Evolutionary conservation across 2,797 vertebrate genomes (phyloP).

Genomic region (Sparus aurata): DNA sequence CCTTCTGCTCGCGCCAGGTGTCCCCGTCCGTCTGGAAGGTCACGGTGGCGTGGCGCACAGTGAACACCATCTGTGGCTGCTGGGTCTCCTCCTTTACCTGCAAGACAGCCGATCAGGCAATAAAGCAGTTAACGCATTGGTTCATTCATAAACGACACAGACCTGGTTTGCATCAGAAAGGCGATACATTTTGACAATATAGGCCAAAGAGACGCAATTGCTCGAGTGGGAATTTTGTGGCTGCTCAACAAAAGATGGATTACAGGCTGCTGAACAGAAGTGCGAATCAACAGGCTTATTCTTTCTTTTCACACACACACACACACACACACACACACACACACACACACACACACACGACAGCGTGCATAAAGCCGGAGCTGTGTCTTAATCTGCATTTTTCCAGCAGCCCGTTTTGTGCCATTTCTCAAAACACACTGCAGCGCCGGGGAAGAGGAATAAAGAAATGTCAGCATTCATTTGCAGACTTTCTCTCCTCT

Average conservation of each 20-base stretch:
- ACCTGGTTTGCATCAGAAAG: constrained; percentile 17
- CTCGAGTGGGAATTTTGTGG: constrained; percentile 23
- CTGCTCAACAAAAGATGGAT: constrained; percentile 61
- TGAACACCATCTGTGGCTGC: constrained; percentile 93
- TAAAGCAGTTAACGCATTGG: constrained; percentile 25
- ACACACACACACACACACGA: not conserved
- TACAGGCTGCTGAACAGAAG: constrained; percentile 37
- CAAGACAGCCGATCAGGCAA: constrained; percentile 28
- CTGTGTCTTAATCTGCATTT: constrained; percentile 52
- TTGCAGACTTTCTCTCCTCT: constrained; percentile 28
- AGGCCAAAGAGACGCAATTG: constrained; percentile 34
- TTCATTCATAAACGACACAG: constrained; percentile 33
- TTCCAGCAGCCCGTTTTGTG: constrained; percentile 45
- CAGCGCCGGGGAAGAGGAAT: constrained; percentile 14
- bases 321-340: not conserved
- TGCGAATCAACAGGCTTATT: constrained; percentile 55
- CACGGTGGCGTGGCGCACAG: constrained; percentile 90
- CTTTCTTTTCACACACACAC: constrained; percentile 24
- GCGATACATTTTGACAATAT: constrained; percentile 5
- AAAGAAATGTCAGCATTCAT: constrained; percentile 56
- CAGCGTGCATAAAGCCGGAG: constrained; percentile 16
- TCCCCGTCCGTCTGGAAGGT: constrained; percentile 95
- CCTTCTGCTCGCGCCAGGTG: constrained; percentile 96
- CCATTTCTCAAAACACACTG: constrained; percentile 47
- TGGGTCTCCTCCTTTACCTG: constrained; percentile 91